phyloP scores from a whole-genome alignment of 2,113 vertebrate species.

The Eurystomus gularis region DNA sequence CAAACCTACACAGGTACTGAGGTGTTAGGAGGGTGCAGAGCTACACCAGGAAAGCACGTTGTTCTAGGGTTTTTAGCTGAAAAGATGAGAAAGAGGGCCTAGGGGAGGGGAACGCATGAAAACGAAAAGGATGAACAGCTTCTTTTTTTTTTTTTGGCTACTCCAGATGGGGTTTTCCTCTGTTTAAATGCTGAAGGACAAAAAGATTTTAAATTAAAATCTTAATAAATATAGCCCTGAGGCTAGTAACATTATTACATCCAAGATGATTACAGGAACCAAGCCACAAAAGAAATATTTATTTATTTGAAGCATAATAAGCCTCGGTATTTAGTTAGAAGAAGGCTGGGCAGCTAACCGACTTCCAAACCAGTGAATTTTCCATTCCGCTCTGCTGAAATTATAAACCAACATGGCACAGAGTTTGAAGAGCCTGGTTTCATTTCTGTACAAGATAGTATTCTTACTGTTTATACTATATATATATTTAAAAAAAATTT shows the following conservation, averaged over 20 bases:
- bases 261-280: constrained; percentile 77
- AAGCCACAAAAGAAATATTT: constrained; percentile 75
- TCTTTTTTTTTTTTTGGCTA: constrained; percentile 57
- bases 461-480: background rate
- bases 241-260: constrained; percentile 79
- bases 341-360: constrained; percentile 56
- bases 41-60: background rate
- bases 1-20: background rate
- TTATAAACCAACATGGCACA: background rate
- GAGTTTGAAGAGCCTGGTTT: background rate
- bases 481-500: background rate
- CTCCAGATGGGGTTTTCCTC: constrained; percentile 71
- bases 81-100: constrained; percentile 51
- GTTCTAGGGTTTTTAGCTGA: constrained; percentile 6
- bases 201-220: constrained; percentile 77
- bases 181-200: constrained; percentile 71
- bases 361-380: constrained; percentile 62
- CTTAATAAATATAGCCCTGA: constrained; percentile 80
- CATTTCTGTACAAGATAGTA: background rate
- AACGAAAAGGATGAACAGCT: constrained; percentile 40
- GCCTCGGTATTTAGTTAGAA: constrained; percentile 61
- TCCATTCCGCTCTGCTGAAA: constrained; percentile 16
- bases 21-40: background rate
- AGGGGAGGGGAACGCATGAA: background rate
- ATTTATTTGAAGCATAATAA: constrained; percentile 70